These are phyloP conservation scores for Phyllotreta cruciferae DNA, from an alignment of 2,888 invertebrate genomes.

Conservation along the genomic window DNA sequence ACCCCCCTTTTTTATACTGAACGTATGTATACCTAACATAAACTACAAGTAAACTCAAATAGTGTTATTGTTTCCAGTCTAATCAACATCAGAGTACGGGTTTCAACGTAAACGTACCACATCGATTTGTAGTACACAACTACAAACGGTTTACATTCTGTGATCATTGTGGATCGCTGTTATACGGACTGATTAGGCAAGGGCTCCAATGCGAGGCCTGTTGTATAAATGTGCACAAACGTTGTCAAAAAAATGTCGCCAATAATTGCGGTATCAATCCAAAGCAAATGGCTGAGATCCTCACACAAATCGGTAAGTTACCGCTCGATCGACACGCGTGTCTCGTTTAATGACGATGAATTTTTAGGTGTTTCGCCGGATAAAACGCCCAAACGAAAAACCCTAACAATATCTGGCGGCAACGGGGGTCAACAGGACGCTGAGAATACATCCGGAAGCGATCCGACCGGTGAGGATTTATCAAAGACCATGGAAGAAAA, in stretches of 20 bases:
- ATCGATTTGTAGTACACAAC: slow-evolving; percentile 93
- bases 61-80: slow-evolving; percentile 51
- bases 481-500: slow-evolving; percentile 61
- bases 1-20: too few relatives aligned
- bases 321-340: not conserved
- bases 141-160: slow-evolving; percentile 99
- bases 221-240: slow-evolving; percentile 97
- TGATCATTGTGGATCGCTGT: slow-evolving; percentile 98
- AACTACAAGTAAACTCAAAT: slow-evolving; percentile 6
- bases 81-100: slow-evolving; percentile 68
- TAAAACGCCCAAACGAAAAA: slow-evolving; percentile 72
- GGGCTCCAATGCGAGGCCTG: slow-evolving; percentile 97
- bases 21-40: too few relatives aligned
- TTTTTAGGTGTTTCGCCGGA: slow-evolving; percentile 73
- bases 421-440: slow-evolving; percentile 54
- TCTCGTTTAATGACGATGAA: not conserved
- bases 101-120: slow-evolving; percentile 98
- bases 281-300: slow-evolving; percentile 93
- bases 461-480: slow-evolving; percentile 50
- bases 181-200: slow-evolving; percentile 95
- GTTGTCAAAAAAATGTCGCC: slow-evolving; percentile 98
- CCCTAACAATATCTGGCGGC: slow-evolving; percentile 55
- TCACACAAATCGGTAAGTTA: slow-evolving; percentile 81
- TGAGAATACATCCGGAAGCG: slow-evolving; percentile 51
- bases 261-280: slow-evolving; percentile 99